Conservation (phyloP, 2,113 vertebrate genomes). For the Erpornis zantholeuca region DNA sequence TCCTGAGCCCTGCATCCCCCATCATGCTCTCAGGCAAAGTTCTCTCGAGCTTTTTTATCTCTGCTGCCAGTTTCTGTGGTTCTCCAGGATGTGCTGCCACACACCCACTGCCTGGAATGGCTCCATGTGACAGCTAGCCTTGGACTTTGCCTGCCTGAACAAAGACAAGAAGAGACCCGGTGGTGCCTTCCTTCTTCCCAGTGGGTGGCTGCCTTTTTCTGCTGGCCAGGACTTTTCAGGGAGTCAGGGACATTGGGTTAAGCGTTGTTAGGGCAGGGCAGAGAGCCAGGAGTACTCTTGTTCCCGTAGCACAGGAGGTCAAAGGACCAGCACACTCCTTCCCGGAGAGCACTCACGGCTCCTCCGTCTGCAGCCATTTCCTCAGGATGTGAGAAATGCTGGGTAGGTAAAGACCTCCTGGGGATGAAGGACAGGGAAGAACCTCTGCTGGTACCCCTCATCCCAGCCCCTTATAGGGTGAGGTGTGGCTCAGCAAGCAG, state of each 20-base stretch:
- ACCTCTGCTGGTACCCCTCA: not conserved
- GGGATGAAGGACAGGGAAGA: not conserved
- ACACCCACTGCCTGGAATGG: not conserved
- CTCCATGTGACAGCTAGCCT: not conserved
- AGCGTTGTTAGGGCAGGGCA: not conserved
- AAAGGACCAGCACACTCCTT: not conserved
- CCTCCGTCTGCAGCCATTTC: not conserved
- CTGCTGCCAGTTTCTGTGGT: not conserved
- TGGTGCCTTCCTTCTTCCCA: not conserved
- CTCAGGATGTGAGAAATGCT: not conserved
- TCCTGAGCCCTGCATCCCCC: fast-evolving
- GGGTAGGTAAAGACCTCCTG: not conserved
- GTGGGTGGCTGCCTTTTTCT: not conserved
- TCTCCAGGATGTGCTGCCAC: not conserved
- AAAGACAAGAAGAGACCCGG: not conserved
- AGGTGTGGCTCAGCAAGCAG: not conserved
- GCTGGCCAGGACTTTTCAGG: not conserved
- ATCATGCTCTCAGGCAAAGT: not conserved
- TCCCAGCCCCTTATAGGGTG: not conserved
- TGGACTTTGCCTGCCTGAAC: not conserved
- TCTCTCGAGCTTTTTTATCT: not conserved
- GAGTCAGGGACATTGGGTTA: not conserved
- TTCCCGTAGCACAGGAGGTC: not conserved
- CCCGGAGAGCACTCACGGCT: fast-evolving
- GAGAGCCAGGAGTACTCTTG: not conserved